phyloP scores from a whole-genome alignment of 1,140 invertebrate species.

The Conus ventricosus region DNA sequence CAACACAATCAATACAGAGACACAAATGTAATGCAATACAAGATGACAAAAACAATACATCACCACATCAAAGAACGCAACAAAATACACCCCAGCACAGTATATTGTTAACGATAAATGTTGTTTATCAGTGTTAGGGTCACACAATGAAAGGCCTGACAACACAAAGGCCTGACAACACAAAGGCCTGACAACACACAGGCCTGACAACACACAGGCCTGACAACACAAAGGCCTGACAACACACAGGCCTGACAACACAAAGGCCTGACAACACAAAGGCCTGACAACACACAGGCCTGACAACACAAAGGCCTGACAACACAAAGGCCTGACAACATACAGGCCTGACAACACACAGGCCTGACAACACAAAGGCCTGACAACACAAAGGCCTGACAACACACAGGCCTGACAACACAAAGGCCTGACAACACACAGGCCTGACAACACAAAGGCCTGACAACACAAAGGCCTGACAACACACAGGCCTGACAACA shows the following conservation, averaged over 20 bases:
- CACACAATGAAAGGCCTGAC: neutral
- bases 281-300: too few relatives aligned
- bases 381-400: neutral
- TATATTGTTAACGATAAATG: neutral
- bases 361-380: neutral
- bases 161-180: neutral
- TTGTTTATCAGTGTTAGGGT: neutral
- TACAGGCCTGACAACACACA: neutral
- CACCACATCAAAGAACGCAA: too few relatives aligned
- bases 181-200: neutral
- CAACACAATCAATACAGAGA: too few relatives aligned
- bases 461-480: neutral
- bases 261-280: neutral
- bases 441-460: too few relatives aligned
- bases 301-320: neutral
- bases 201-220: neutral
- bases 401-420: neutral
- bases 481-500: neutral
- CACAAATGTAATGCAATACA: too few relatives aligned
- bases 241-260: too few relatives aligned
- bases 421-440: too few relatives aligned
- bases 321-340: too few relatives aligned
- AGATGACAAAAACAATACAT: too few relatives aligned
- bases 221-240: neutral
- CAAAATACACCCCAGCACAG: neutral